Evolutionary conservation across 2,113 vertebrate genomes (phyloP).

Genomic region (Tragelaphus scriptus): DNA sequence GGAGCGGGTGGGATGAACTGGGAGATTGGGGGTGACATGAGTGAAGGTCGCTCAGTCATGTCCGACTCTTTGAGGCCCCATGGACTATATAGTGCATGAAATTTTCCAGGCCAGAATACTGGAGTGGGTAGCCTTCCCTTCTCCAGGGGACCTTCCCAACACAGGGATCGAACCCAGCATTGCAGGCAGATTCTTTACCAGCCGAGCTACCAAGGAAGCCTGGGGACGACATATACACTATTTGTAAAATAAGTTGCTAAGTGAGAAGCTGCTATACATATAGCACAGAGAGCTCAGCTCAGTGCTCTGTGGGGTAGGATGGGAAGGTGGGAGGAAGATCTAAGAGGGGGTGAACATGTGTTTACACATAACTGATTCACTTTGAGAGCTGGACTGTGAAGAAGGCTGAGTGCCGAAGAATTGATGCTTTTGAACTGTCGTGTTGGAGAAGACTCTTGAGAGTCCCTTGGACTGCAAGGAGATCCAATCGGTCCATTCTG

Average conservation of each 20-base stretch:
- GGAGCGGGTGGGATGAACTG: background rate
- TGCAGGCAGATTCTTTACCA: background rate
- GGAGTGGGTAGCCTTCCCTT: background rate
- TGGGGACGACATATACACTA: background rate
- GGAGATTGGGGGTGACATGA: background rate
- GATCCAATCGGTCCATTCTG: too few species aligned
- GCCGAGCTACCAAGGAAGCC: background rate
- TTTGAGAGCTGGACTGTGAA: background rate
- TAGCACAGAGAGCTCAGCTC: background rate
- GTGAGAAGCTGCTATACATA: background rate
- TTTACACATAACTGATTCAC: background rate
- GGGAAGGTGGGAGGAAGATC: background rate
- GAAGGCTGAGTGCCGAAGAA: too few species aligned
- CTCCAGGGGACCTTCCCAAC: background rate
- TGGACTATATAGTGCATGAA: background rate
- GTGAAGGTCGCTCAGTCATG: background rate
- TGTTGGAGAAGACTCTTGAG: too few species aligned
- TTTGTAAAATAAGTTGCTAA: background rate
- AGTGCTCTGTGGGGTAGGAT: background rate
- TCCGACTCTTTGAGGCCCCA: background rate
- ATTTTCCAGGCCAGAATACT: background rate
- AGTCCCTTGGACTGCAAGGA: too few species aligned
- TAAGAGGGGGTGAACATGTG: background rate
- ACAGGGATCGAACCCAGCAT: background rate
- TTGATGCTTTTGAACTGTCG: too few species aligned